Evolutionary conservation across 2,888 invertebrate species (phyloP).

Genomic region (Phyllotreta cruciferae): DNA sequence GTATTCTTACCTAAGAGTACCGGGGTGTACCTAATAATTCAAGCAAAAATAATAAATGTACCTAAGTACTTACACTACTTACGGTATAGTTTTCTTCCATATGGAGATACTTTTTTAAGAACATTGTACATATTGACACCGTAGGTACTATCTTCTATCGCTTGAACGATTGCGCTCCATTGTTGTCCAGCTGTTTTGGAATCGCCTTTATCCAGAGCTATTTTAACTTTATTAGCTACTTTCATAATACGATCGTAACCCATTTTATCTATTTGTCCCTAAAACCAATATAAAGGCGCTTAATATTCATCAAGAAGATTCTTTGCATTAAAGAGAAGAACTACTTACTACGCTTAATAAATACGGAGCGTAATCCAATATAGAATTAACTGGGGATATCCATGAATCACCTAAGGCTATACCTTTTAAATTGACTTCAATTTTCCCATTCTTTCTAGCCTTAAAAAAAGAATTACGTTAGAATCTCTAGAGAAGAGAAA

Average conservation of each 20-base stretch:
- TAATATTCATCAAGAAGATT: not conserved
- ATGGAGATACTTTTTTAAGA: too few relatives aligned
- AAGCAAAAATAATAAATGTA: too few relatives aligned
- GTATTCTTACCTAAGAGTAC: too few relatives aligned
- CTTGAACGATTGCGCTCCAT: conserved; percentile 30
- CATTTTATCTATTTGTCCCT: conserved; percentile 40
- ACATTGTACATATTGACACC: too few relatives aligned
- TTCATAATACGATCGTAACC: conserved; percentile 36
- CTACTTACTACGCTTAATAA: conserved; percentile 71
- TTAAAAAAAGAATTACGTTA: conserved; percentile 21
- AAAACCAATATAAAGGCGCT: conserved; percentile 14
- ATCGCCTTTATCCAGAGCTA: conserved; percentile 59
- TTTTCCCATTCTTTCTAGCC: conserved; percentile 43
- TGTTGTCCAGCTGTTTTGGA: conserved; percentile 69
- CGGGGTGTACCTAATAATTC: too few relatives aligned
- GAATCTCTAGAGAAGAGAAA: too few relatives aligned
- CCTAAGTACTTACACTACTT: too few relatives aligned
- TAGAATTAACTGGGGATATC: conserved; percentile 87
- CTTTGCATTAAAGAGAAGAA: conserved; percentile 4
- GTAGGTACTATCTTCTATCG: too few relatives aligned
- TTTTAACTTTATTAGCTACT: conserved; percentile 39
- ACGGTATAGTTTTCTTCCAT: too few relatives aligned
- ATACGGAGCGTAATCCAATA: conserved; percentile 83
- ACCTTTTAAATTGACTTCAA: conserved; percentile 74
- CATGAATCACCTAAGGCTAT: conserved; percentile 88